These are phyloP conservation scores for Agonum fuliginosum DNA, from an alignment of 2,888 invertebrate genomes.

Conservation along the genomic window DNA sequence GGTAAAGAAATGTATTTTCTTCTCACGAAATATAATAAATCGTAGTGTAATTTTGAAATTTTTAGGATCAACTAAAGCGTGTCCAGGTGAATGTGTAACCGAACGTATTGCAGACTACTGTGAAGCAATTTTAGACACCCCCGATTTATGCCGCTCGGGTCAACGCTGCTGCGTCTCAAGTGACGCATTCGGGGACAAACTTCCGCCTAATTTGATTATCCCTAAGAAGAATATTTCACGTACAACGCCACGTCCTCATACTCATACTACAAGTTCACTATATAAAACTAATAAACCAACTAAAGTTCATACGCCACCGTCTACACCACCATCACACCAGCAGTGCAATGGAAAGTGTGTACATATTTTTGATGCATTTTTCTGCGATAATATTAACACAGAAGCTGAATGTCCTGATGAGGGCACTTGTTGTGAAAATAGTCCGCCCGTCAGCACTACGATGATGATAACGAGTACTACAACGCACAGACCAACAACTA, in stretches of 20 bases:
- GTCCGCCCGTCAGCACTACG: conserved; percentile 71
- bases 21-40: background rate
- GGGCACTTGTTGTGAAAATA: conserved; percentile 86
- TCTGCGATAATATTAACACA: conserved; percentile 90
- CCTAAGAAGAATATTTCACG: conserved; percentile 73
- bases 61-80: conserved; percentile 74
- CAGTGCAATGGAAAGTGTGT: conserved; percentile 91
- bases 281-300: conserved; percentile 67
- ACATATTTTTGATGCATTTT: conserved; percentile 85
- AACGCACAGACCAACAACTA: conserved; percentile 72
- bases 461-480: conserved; percentile 68
- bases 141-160: conserved; percentile 83
- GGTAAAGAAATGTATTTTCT: conserved; percentile 45
- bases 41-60: background rate
- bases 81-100: conserved; percentile 90
- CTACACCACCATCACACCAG: conserved; percentile 71
- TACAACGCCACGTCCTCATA: conserved; percentile 69
- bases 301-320: conserved; percentile 68
- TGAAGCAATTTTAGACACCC: conserved; percentile 86
- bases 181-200: conserved; percentile 82
- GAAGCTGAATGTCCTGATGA: conserved; percentile 85
- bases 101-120: conserved; percentile 89
- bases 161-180: conserved; percentile 88
- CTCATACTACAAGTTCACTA: conserved; percentile 66
- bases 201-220: conserved; percentile 83